A percentile compares a stretch with the other conserved stretches of the same genome.
Conservation (phyloP, 2,888 invertebrate genomes). For the Chrysopilus asiliformis region DNA sequence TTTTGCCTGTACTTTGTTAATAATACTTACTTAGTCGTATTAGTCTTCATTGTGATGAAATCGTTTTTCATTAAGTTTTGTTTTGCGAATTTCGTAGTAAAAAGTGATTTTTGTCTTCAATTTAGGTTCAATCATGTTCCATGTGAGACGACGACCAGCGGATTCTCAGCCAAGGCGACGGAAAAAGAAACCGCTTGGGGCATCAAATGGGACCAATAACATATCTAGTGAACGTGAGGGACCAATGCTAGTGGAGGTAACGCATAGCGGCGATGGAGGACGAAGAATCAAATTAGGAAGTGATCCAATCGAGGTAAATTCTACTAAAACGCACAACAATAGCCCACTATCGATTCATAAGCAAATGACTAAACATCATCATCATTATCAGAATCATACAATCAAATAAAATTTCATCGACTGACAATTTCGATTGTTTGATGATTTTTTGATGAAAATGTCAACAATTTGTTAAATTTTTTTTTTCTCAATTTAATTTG, state of each 20-base stretch:
- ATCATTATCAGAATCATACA: too few relatives aligned
- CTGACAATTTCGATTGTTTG: too few relatives aligned
- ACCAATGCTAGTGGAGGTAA: slow-evolving; percentile 48
- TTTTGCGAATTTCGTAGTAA: too few relatives aligned
- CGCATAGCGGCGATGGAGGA: slow-evolving; percentile 43
- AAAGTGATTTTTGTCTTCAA: not conserved
- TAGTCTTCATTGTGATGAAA: too few relatives aligned
- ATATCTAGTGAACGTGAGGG: slow-evolving; percentile 50
- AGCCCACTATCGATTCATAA: too few relatives aligned
- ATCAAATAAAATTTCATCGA: too few relatives aligned
- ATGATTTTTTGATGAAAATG: not conserved
- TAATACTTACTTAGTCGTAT: too few relatives aligned
- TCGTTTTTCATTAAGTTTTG: too few relatives aligned
- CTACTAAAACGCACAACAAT: not conserved
- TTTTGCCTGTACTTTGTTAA: too few relatives aligned
- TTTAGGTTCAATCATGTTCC: slow-evolving; percentile 92
- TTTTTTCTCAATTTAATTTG: slow-evolving; percentile 2
- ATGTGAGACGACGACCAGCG: slow-evolving; percentile 83
- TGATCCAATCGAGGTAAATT: slow-evolving; percentile 50
- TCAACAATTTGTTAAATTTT: slow-evolving; percentile 1
- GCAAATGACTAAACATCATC: too few relatives aligned
- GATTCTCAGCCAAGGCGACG: slow-evolving; percentile 81
- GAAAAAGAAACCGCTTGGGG: slow-evolving; percentile 59
- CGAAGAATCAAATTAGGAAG: slow-evolving; percentile 47
- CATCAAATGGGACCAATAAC: slow-evolving; percentile 38